Evolutionary conservation across 2,888 invertebrate species (phyloP), one percentile per base, ranked within the genome.

Genomic region (Cylindroiulus punctatus): DNA sequence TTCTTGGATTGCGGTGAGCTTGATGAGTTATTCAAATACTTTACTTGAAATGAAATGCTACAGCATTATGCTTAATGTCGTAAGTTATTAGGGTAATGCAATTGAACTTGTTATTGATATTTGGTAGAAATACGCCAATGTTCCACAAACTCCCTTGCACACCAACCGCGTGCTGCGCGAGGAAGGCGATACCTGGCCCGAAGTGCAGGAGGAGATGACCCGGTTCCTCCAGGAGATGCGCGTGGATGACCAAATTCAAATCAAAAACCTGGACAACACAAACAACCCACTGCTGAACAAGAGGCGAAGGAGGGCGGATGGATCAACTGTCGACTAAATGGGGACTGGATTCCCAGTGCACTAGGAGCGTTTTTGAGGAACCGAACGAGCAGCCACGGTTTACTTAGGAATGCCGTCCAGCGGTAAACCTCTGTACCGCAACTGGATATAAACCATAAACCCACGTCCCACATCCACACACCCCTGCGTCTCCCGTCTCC

Each of bases 151-250:
- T 0, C 98, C 98, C 0, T 92, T 99, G 17, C 96, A 96, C 92
- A 98, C 99, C 0, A 94, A 96, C 87, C 93, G 95, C 86, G 94
- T 98, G 89, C 92, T 99, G 32, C 94, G 95, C 44, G 98, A 99
- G 91, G 96, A 96, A 85, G 96, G 95, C 88, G 97, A 97, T 89
- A 94, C 95, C 86, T 99, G 99, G 99, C 96, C 96, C 0, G 98
- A 99, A 90, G 97, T 99, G 7, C 90, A 92, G 92, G 99, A 99
- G 91, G 99, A 99, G 92, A 98, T 99, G 98, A 98, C 97, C 0
- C 94, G 98, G 88, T 98, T 98, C 0, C 92, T 99, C 88, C 98
- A 98, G 82, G 98, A 98, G 85, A 99, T 99, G 99, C 93, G 99
- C 86, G 98, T 99, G 12, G 98, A 98, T 91, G 98, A 99, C 91